Evolutionary conservation across 2,797 vertebrate species (phyloP).

Genomic region (Sardinella longiceps): DNA sequence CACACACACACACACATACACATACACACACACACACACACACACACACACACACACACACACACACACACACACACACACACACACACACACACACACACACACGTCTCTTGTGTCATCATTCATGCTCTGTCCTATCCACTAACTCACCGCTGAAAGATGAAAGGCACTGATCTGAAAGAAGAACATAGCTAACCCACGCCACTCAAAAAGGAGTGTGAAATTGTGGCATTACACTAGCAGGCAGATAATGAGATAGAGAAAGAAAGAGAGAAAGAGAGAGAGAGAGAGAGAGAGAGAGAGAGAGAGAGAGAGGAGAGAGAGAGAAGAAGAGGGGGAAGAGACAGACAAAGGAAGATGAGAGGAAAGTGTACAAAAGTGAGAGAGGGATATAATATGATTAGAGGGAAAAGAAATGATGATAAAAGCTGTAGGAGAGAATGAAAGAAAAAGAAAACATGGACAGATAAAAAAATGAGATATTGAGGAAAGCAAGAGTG

Average conservation of each 20-base stretch:
- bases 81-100: too few species aligned
- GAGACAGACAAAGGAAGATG: not conserved
- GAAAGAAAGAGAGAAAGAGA: not conserved
- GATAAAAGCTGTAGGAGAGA: not conserved
- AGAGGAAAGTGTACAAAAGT: not conserved
- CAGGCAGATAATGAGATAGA: slow-evolving; percentile 10
- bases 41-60: too few species aligned
- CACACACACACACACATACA: too few species aligned
- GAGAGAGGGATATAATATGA: slow-evolving; percentile 46
- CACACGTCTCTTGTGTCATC: too few species aligned
- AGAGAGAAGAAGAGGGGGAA: not conserved
- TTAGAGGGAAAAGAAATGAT: not conserved
- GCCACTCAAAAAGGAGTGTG: slow-evolving; percentile 15
- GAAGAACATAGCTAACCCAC: not conserved
- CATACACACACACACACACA: too few species aligned
- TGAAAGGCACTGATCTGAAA: not conserved
- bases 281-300: too few species aligned
- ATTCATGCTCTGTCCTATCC: not conserved
- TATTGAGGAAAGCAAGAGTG: not conserved
- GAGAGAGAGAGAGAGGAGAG: not conserved
- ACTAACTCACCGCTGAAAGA: not conserved
- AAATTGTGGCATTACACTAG: slow-evolving; percentile 19
- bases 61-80: too few species aligned
- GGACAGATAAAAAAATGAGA: not conserved
- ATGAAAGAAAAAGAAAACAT: not conserved